A percentile compares a stretch with the other conserved stretches of the same genome.
phyloP scores from a whole-genome alignment of 2,113 vertebrate genomes.

The Chloroceryle aenea region DNA sequence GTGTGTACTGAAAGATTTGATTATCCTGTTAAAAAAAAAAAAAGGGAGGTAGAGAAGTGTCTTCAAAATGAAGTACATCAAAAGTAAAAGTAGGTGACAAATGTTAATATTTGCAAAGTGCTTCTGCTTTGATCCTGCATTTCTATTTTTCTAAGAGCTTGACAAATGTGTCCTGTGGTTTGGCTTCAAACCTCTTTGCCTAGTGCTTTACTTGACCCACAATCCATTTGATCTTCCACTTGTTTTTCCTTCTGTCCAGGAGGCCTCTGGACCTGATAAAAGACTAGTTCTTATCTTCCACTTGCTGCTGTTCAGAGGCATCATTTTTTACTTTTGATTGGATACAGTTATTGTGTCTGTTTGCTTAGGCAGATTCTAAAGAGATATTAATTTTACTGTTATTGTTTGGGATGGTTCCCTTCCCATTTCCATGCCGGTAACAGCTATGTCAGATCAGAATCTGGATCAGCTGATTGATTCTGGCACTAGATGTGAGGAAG shows the following conservation, averaged over 20 bases:
- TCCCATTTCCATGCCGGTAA: not conserved
- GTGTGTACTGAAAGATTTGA: conserved; percentile 77
- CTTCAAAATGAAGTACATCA: conserved; percentile 81
- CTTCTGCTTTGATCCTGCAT: conserved; percentile 81
- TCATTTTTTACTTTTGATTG: conserved; percentile 17
- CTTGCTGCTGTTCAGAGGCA: conserved; percentile 37
- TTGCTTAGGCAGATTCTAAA: conserved; percentile 15
- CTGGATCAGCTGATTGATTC: not conserved
- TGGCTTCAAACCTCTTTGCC: conserved; percentile 79
- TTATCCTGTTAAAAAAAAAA: conserved; percentile 51
- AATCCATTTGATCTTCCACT: conserved; percentile 79
- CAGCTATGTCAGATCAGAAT: not conserved
- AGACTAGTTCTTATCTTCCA: conserved; percentile 19
- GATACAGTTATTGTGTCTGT: not conserved
- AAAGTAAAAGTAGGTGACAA: conserved; percentile 85
- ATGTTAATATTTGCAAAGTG: conserved; percentile 85
- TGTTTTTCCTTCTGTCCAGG: conserved; percentile 60
- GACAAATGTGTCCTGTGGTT: conserved; percentile 82
- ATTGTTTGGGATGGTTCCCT: not conserved
- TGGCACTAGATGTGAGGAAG: not conserved
- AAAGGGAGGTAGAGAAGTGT: conserved; percentile 37
- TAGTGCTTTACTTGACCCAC: conserved; percentile 74
- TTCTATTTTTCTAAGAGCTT: conserved; percentile 82
- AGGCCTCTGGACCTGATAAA: conserved; percentile 5
- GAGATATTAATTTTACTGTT: not conserved